Evolutionary conservation across 2,888 invertebrate species (phyloP).

Genomic region (Ferdinandea cuprea): DNA sequence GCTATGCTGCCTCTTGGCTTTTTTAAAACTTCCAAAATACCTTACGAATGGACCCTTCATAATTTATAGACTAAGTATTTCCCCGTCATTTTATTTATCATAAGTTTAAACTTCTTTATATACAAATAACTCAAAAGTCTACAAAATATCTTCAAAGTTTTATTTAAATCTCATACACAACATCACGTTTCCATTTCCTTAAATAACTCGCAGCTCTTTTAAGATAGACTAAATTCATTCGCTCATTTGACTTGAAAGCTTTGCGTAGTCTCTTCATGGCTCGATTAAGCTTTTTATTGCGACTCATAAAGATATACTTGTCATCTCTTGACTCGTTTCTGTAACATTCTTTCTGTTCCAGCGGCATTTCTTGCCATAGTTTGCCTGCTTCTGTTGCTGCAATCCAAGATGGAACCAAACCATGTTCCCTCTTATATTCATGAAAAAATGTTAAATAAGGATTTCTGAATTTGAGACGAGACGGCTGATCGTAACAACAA

Average conservation of each 20-base stretch:
- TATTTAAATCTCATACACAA: background rate
- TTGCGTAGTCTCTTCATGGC: background rate
- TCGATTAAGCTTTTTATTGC: background rate
- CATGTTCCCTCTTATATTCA: background rate
- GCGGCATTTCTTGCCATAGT: background rate
- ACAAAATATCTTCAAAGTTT: no score
- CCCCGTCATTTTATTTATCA: no score
- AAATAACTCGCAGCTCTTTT: background rate
- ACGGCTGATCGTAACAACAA: no score
- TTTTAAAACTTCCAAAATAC: no score
- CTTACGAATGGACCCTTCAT: no score
- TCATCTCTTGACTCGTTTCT: background rate
- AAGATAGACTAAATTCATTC: background rate
- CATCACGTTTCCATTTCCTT: background rate
- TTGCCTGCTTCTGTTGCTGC: slow-evolving; percentile 7
- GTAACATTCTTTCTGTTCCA: background rate
- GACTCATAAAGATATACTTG: slow-evolving; percentile 6
- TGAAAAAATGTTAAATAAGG: background rate
- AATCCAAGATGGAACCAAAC: background rate
- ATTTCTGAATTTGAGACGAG: background rate
- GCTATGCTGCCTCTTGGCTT: no score
- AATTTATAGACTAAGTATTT: no score
- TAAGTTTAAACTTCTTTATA: no score
- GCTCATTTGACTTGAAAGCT: background rate
- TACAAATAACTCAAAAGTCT: no score